Evolutionary conservation across 2,888 invertebrate species (phyloP).

Genomic region (Eristalis intricaria): DNA sequence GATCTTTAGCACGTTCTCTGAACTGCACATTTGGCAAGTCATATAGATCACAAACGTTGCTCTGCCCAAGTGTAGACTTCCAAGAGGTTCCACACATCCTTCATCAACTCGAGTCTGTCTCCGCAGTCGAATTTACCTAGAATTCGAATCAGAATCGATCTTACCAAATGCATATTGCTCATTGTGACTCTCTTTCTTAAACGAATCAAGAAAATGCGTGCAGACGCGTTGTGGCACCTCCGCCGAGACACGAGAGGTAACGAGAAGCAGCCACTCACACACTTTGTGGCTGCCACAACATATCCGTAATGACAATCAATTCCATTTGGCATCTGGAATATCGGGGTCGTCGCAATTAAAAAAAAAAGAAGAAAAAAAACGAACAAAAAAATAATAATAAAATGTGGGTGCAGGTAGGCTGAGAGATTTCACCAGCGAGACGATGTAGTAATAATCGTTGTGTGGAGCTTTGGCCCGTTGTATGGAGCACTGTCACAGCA

Average conservation of each 20-base stretch:
- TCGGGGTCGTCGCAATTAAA: constrained; percentile 63
- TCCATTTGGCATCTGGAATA: constrained; percentile 68
- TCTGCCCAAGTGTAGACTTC: constrained; percentile 12
- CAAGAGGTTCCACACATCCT: constrained; percentile 14
- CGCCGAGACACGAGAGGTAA: constrained; percentile 5
- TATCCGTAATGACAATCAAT: constrained; percentile 63
- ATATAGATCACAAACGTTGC: constrained; percentile 42
- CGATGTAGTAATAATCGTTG: constrained; percentile 60
- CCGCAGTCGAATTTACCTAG: constrained; percentile 20
- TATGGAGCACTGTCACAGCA: background rate
- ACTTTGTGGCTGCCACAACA: constrained; percentile 36
- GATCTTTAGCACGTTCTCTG: constrained; percentile 27
- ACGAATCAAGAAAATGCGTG: constrained; percentile 36
- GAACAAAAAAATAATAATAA: constrained; percentile 11
- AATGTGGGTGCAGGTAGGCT: constrained; percentile 68
- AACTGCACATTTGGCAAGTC: constrained; percentile 51
- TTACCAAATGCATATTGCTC: constrained; percentile 33
- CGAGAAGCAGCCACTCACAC: constrained; percentile 40
- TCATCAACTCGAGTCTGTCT: background rate
- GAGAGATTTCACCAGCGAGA: constrained; percentile 58
- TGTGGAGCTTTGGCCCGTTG: constrained; percentile 30
- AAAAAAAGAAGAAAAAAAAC: constrained; percentile 29
- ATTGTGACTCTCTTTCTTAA: constrained; percentile 22
- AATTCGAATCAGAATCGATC: background rate
- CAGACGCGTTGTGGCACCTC: constrained; percentile 44